These are phyloP conservation scores for Scyliorhinus canicula DNA, from an alignment of 2,797 vertebrate species.

Conservation along the genomic window DNA sequence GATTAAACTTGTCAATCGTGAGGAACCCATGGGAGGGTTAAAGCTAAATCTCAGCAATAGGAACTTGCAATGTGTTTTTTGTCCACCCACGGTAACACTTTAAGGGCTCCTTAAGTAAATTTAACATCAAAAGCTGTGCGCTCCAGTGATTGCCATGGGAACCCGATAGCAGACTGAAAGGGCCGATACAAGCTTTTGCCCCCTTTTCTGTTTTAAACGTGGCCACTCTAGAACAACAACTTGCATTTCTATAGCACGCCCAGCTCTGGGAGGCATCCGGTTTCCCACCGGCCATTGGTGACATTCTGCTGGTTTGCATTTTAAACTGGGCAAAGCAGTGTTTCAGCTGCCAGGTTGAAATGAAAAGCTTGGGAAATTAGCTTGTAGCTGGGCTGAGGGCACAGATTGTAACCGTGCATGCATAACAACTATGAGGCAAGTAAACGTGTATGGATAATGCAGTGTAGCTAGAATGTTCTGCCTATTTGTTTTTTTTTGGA, in stretches of 20 bases:
- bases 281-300: not conserved
- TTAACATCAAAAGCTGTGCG: not conserved
- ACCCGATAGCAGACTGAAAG: not conserved
- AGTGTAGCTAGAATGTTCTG: not conserved
- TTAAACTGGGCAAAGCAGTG: not conserved
- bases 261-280: not conserved
- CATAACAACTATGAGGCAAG: not conserved
- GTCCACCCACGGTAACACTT: not conserved
- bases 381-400: not conserved
- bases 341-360: not conserved
- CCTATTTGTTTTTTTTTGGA: not conserved
- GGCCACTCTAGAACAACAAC: not conserved
- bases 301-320: not conserved
- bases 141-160: not conserved
- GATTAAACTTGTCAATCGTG: not conserved
- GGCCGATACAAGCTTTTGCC: not conserved
- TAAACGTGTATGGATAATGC: not conserved
- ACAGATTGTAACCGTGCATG: not conserved
- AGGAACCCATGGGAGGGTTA: not conserved
- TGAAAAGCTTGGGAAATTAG: not conserved
- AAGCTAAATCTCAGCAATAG: not conserved
- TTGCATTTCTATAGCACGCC: not conserved
- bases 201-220: not conserved
- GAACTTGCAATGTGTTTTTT: not conserved
- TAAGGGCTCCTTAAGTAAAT: not conserved